These are phyloP conservation scores for Lasioglossum albipes DNA, from an alignment of 1,140 invertebrate species.

Conservation along the genomic window DNA sequence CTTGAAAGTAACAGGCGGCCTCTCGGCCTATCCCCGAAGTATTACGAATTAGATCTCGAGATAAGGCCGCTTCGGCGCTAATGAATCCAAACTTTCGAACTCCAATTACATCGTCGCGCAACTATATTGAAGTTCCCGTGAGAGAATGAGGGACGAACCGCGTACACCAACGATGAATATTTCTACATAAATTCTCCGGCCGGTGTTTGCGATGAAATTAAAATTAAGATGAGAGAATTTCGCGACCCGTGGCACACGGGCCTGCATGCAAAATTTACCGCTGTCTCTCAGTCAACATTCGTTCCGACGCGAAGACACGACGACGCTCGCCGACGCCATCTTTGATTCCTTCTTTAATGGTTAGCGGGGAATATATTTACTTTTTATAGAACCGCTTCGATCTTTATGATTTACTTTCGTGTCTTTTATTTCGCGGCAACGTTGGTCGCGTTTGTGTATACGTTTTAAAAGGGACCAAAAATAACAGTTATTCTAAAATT, in stretches of 20 bases:
- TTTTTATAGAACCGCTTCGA: not conserved
- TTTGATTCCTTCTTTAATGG: not conserved
- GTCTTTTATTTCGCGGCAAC: not conserved
- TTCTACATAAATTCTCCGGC: conserved; percentile 46
- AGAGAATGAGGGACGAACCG: not conserved
- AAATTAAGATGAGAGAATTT: conserved; percentile 31
- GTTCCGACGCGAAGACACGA: not conserved
- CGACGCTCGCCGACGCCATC: not conserved
- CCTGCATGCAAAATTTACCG: conserved; percentile 26
- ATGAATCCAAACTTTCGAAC: conserved; percentile 74
- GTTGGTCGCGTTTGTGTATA: too few species aligned
- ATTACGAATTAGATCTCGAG: conserved; percentile 70
- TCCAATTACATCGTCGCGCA: conserved; percentile 65
- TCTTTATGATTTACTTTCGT: not conserved
- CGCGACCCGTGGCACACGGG: too few species aligned
- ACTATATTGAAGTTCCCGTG: conserved; percentile 56
- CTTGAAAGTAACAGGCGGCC: conserved; percentile 67
- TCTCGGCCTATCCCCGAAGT: conserved; percentile 58
- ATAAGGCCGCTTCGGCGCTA: conserved; percentile 69
- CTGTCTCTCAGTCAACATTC: not conserved
- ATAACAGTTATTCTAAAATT: too few species aligned
- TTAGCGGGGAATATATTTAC: not conserved
- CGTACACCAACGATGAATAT: conserved; percentile 45
- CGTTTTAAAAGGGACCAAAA: too few species aligned
- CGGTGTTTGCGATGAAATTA: conserved; percentile 36